Base-by-base conservation (phyloP, 35 echinoderm and acorn worm species). In the Anneissia japonica region DNA sequence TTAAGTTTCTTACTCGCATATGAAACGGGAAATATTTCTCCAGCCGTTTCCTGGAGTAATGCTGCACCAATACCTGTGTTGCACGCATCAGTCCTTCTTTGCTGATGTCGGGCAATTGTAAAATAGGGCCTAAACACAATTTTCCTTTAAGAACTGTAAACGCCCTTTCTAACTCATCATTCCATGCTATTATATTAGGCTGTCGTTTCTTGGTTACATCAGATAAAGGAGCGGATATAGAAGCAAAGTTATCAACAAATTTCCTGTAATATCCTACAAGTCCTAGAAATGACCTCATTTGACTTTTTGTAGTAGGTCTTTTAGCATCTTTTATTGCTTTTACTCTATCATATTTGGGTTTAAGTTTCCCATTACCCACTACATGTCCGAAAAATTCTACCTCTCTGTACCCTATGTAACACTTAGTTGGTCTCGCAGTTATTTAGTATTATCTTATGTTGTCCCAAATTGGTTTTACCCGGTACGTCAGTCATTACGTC, bases 381-480 rank as follows among this genome's bases (percentile, higher is more conserved):
- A 84, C 17, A 30, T 90, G 88, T 84, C 88, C 74, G n/a, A 90
- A 32, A 36, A 90, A 90, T 73, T 85, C 82, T 17, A 90, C 32
- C 73, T 37, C 72, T 45, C 23, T 37, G 75, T 84, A 74, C n/a
- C 88, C 88, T 34, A 90, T 11, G 38, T 64, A 90, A 46, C 73
- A 85, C 36, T 88, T 88, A 17, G 72, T 81, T 31, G 75, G 77
- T 72, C 77, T 88, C 5, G 39, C 39, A 12, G 76, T 81, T 26
- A 41, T n/a, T n/a, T n/a, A n/a, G n/a, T n/a, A n/a, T n/a, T n/a
- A 75, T 75, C 7, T 75, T 32, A 75, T 75, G 73, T 4, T 9
- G 6, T 9, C 23, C 73, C 31, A 30, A 32, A 75, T 75, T 32
- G 23, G 73, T 75, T 7, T 23, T 4, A n/a, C 73, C 73, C 14